Evolutionary conservation across 2,113 vertebrate genomes (phyloP).

Genomic region (Columba livia): DNA sequence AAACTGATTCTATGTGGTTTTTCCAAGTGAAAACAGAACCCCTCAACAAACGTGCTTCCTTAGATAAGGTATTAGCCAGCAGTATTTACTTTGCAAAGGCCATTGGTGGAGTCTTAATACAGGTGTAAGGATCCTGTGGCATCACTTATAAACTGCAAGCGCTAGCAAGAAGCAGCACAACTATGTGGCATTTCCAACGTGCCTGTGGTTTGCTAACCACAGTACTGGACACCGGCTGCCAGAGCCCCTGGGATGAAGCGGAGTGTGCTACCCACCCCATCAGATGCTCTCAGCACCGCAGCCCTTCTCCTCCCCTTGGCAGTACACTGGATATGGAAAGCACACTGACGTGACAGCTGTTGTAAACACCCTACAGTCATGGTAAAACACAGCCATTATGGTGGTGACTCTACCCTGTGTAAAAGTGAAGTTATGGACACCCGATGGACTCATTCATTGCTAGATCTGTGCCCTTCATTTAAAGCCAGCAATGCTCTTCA

Average conservation of each 20-base stretch:
- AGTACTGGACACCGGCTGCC: neutral
- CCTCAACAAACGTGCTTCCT: neutral
- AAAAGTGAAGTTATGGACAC: slow-evolving; percentile 10
- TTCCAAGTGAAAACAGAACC: neutral
- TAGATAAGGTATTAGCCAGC: neutral
- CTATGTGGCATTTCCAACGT: neutral
- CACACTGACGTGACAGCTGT: neutral
- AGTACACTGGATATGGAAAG: neutral
- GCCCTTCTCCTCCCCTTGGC: neutral
- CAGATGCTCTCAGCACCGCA: neutral
- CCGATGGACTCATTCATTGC: neutral
- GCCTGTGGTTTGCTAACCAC: neutral
- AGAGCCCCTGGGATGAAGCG: neutral
- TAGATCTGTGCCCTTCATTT: slow-evolving; percentile 40
- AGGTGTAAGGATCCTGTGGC: neutral
- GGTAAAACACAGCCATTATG: neutral
- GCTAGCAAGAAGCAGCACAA: neutral
- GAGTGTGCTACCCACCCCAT: neutral
- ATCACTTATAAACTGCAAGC: neutral
- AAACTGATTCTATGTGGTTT: neutral
- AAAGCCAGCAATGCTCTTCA: neutral
- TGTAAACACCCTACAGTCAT: neutral
- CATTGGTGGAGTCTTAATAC: neutral
- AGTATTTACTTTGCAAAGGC: neutral
- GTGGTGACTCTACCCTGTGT: neutral